These are phyloP conservation scores for Miichthys miiuy DNA, from an alignment of 2,797 vertebrate species.

Conservation along the genomic window DNA sequence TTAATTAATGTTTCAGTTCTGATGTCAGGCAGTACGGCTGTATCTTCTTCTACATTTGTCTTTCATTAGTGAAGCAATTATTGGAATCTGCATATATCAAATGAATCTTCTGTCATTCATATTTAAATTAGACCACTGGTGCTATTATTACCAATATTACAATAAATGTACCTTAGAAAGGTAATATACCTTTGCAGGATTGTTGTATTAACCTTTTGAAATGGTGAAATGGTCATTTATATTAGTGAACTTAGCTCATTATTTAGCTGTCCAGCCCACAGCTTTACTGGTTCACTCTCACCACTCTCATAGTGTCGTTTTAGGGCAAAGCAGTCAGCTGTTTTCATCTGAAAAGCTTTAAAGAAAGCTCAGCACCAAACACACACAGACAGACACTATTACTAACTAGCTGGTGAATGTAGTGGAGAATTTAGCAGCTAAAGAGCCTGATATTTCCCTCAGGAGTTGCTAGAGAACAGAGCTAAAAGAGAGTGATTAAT, in stretches of 20 bases:
- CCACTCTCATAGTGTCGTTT: too few species aligned
- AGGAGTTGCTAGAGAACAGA: too few species aligned
- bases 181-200: background rate
- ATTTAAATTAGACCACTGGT: background rate
- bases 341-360: constrained; percentile 3
- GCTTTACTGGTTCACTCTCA: too few species aligned
- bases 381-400: too few species aligned
- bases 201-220: background rate
- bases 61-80: background rate
- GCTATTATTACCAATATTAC: background rate
- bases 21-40: background rate
- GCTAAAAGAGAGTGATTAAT: too few species aligned
- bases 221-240: background rate
- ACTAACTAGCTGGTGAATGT: too few species aligned
- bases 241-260: background rate
- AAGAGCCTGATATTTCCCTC: too few species aligned
- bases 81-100: background rate
- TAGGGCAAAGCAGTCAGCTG: too few species aligned
- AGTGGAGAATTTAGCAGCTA: too few species aligned
- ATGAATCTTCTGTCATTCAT: background rate
- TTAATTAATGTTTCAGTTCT: background rate
- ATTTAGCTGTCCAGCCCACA: too few species aligned
- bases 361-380: too few species aligned
- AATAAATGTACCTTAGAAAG: background rate
- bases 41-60: background rate